phyloP scores from a whole-genome alignment of 2,888 invertebrate genomes.

The Caenorhabditis sp. region DNA sequence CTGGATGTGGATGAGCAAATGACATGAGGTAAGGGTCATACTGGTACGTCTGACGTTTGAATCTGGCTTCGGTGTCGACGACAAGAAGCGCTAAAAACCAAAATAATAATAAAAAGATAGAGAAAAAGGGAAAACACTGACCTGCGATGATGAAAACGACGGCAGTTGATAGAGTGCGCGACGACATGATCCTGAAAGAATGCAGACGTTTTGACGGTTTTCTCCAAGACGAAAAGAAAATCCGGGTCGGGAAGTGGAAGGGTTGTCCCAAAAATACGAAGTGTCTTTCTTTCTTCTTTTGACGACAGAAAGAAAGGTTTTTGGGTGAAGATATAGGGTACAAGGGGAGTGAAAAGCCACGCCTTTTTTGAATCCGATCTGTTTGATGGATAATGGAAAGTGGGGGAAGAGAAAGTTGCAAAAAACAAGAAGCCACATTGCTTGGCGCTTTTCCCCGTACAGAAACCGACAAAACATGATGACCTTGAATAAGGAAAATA shows the following conservation, averaged over 20 bases:
- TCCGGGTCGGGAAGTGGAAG: conserved; percentile 64
- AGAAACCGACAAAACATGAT: conserved; percentile 34
- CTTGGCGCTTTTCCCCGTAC: conserved; percentile 6
- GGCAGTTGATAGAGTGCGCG: conserved; percentile 58
- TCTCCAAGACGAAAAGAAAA: conserved; percentile 46
- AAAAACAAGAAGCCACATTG: conserved; percentile 56
- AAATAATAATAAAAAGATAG: conserved; percentile 7
- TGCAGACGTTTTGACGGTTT: conserved; percentile 35
- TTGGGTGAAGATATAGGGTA: conserved; percentile 56
- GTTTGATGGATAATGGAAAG: conserved; percentile 42
- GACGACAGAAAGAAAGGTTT: conserved; percentile 54
- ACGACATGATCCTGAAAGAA: conserved; percentile 53
- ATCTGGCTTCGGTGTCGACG: conserved; percentile 34
- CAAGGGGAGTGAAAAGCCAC: conserved; percentile 61
- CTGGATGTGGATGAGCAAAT: conserved; percentile 73
- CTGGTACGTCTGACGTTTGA: conserved; percentile 73
- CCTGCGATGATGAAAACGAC: conserved; percentile 52
- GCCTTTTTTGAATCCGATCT: conserved; percentile 61
- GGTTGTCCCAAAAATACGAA: conserved; percentile 62
- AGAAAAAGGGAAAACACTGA: conserved; percentile 37
- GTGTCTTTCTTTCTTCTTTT: conserved; percentile 53
- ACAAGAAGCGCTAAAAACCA: conserved; percentile 16
- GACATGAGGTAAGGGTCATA: conserved; percentile 72
- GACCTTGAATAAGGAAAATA: conserved; percentile 49
- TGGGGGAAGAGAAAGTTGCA: conserved; percentile 50